Evolutionary conservation across 2,888 invertebrate genomes (phyloP), one percentile per base, ranked within the genome.

Genomic region (Andricus quercusramuli): DNA sequence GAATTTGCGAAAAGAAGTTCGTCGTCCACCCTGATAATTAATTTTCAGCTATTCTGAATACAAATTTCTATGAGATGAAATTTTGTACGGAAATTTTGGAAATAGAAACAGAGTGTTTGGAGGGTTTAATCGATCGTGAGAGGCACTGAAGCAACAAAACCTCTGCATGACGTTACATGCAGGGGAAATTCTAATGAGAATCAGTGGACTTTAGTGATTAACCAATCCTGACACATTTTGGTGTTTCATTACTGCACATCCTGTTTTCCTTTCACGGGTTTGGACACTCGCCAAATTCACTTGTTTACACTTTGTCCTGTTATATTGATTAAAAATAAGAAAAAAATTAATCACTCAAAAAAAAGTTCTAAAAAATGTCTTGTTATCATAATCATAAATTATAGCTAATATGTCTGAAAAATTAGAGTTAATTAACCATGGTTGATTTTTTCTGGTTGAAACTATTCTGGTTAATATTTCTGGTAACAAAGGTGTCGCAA

Each of bases 191-290:
- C 25, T 62, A 62, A 62, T 62, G 62, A 62, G 25, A 62, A 25
- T 62, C 25, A 62, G 25, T 62, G 25, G 13, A 56, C 56, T n/a
- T 56, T 11, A 11, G 15, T 62, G 25, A 62, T 62, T 62, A 62
- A 29, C 13, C 62, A 62, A 62, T 62, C 56, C 56, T 47, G 56
- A n/a, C 56, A 56, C n/a, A n/a, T 56, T 56, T 56, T 56, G n/a
- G 11, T 56, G n/a, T 56, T 56, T 56, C n/a, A 56, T 56, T 56
- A 56, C n/a, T 56, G 56, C 56, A 56, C 20, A n/a, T 3, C n/a
- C 56, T 56, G n/a, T n/a, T n/a, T 56, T 56, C 56, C n/a, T 56
- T n/a, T 56, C 56, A 56, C 9, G 2, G 11, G 56, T 9, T 56
- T 56, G 56, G n/a, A n/a, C n/a, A 56, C 8, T 20, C 20, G 20